A percentile compares a stretch with the other conserved stretches of the same genome.
phyloP scores from a whole-genome alignment of 2,113 vertebrate species.

The Gasterosteus nipponicus region DNA sequence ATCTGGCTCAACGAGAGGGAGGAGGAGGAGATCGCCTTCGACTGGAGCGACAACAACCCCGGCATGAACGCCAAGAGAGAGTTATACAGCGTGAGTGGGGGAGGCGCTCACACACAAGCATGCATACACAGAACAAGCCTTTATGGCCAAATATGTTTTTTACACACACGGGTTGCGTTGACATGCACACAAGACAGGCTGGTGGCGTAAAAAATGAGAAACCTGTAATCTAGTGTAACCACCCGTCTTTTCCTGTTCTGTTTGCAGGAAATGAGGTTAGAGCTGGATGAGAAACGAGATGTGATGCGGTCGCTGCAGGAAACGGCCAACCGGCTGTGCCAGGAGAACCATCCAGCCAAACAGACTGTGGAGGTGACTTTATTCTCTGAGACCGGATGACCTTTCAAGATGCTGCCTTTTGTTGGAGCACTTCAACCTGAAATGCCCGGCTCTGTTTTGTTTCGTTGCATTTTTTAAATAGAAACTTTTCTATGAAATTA shows the following conservation, averaged over 20 bases:
- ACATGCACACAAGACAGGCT: neutral
- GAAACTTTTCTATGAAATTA: too few species aligned
- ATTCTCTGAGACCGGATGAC: neutral
- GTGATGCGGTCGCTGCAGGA: constrained; percentile 92
- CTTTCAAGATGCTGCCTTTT: constrained; percentile 21
- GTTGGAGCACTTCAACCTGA: neutral
- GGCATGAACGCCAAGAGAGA: constrained; percentile 89
- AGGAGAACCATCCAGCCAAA: constrained; percentile 96
- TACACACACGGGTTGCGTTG: neutral
- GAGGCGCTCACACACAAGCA: neutral
- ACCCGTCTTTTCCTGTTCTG: constrained; percentile 9
- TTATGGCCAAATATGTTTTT: neutral
- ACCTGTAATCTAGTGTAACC: neutral
- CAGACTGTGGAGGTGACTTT: constrained; percentile 91
- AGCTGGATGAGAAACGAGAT: constrained; percentile 92
- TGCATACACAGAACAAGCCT: neutral
- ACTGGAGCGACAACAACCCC: constrained; percentile 94
- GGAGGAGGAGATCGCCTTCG: constrained; percentile 96
- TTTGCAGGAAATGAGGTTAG: constrained; percentile 87
- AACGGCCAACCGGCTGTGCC: constrained; percentile 87
- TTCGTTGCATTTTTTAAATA: neutral
- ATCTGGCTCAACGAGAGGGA: constrained; percentile 99
- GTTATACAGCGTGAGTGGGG: constrained; percentile 87
- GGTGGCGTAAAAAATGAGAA: neutral
- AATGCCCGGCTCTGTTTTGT: neutral